Evolutionary conservation across 2,797 vertebrate species (phyloP), one percentile per base, ranked within the genome.

Genomic region (Urophycis tenuis): DNA sequence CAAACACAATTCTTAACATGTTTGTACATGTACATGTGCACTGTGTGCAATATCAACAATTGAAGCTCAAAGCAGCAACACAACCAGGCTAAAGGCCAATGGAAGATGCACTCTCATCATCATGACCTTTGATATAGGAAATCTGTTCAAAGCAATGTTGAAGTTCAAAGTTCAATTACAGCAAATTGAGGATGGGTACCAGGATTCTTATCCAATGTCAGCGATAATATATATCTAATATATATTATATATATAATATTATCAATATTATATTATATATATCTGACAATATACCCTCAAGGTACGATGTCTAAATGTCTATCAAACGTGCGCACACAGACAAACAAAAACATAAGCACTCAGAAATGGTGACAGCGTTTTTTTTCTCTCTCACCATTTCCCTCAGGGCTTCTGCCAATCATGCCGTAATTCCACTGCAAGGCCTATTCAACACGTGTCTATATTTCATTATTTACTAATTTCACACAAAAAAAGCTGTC

Each of bases 331-430:
- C 12, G 30, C 72, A 30, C 53, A 29, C 2, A 33, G 72, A 71
- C 41, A 73, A 74, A 75, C 73, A 34, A 70, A 73, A 74, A 74
- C 64, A 45, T 15, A 74, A 39, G 30, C 75, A 71, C 75, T 35
- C 74, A 75, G 53, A 75, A 19, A 75, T 53, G 22, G 15, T 33
- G 31, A 75, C 31, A 32, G 17, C 4, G 75, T 70, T 80, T 72
- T 74, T 36, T 14, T 2, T 71, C 76, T 71, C 78, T 80, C 86
- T 82, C 84, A 81, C 41, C 81, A 70, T 79, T 77, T 81, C 85
- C 87, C 84, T 80, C 83, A 85, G 87, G 85, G 86, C 77, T 84
- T 85, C 83, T 90, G 87, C 88, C 85, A 89, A 86, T 90, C 85
- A 89, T 74, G 29, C 15, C 29, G 8, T 70, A 70, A 70, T 32